Evolutionary conservation across 2,888 invertebrate genomes (phyloP).

Genomic region (Drosophila colorata): DNA sequence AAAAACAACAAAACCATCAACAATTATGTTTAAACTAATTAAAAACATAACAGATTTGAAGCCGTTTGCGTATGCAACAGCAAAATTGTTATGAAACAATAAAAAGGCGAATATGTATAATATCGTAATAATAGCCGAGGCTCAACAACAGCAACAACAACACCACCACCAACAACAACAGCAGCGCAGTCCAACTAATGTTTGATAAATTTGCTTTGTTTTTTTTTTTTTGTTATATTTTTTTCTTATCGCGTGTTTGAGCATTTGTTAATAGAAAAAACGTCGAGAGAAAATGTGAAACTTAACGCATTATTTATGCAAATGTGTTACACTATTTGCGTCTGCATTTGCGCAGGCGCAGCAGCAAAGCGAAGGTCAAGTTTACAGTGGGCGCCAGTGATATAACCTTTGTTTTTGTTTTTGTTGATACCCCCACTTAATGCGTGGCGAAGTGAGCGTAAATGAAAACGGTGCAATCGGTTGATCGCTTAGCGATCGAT

Average conservation of each 20-base stretch:
- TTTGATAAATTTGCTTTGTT: slow-evolving; percentile 23
- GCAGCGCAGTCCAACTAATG: slow-evolving; percentile 19
- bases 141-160: slow-evolving; percentile 25
- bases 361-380: slow-evolving; percentile 48
- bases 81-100: slow-evolving; percentile 72
- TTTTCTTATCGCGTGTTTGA: slow-evolving; percentile 24
- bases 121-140: slow-evolving; percentile 54
- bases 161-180: slow-evolving; percentile 31
- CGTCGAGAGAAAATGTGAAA: slow-evolving; percentile 33
- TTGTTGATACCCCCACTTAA: neutral
- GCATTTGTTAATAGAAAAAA: slow-evolving; percentile 11
- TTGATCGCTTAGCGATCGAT: no score
- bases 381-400: slow-evolving; percentile 39
- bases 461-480: neutral
- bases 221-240: slow-evolving; percentile 9
- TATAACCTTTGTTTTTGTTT: slow-evolving; percentile 5
- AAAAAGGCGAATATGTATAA: slow-evolving; percentile 64
- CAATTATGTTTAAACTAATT: slow-evolving; percentile 62
- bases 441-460: neutral
- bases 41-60: slow-evolving; percentile 57
- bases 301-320: slow-evolving; percentile 37
- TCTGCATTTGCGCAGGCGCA: slow-evolving; percentile 26
- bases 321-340: slow-evolving; percentile 19
- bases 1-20: slow-evolving; percentile 45
- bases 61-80: slow-evolving; percentile 7